phyloP scores from a whole-genome alignment of 2,797 vertebrate species.

The Falco novaeseelandiae region DNA sequence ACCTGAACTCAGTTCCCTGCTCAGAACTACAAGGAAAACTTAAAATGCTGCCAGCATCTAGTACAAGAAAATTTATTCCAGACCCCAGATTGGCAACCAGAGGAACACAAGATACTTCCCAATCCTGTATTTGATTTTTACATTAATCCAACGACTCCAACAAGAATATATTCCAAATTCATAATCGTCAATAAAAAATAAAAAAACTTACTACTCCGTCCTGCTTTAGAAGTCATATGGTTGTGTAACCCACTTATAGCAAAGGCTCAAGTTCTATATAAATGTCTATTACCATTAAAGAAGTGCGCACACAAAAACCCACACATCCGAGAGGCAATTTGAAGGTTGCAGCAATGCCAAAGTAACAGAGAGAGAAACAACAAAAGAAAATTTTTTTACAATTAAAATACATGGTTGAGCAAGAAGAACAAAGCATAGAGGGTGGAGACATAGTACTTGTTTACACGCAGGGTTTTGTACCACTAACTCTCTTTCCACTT shows the following conservation, averaged over 20 bases:
- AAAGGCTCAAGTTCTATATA: not conserved
- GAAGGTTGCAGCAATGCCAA: not conserved
- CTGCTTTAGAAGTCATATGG: not conserved
- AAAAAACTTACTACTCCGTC: not conserved
- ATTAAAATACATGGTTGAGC: not conserved
- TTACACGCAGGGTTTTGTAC: not conserved
- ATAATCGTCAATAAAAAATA: not conserved
- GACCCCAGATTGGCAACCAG: conserved; percentile 23
- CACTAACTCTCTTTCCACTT: not conserved
- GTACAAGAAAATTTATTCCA: conserved; percentile 49
- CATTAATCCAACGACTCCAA: not conserved
- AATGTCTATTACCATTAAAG: not conserved
- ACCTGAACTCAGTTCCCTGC: not conserved
- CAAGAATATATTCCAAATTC: conserved; percentile 19
- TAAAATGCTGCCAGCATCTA: conserved; percentile 9
- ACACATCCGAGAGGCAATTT: not conserved
- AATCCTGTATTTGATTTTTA: conserved; percentile 32
- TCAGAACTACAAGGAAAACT: conserved; percentile 32
- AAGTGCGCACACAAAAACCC: not conserved
- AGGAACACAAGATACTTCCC: conserved; percentile 25
- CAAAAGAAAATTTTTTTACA: not conserved
- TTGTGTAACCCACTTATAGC: not conserved
- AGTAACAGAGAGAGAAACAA: not conserved
- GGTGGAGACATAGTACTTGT: not conserved
- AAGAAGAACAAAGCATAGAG: not conserved